These are phyloP conservation scores for Ispidina picta DNA, from an alignment of 2,797 vertebrate species.

Conservation along the genomic window DNA sequence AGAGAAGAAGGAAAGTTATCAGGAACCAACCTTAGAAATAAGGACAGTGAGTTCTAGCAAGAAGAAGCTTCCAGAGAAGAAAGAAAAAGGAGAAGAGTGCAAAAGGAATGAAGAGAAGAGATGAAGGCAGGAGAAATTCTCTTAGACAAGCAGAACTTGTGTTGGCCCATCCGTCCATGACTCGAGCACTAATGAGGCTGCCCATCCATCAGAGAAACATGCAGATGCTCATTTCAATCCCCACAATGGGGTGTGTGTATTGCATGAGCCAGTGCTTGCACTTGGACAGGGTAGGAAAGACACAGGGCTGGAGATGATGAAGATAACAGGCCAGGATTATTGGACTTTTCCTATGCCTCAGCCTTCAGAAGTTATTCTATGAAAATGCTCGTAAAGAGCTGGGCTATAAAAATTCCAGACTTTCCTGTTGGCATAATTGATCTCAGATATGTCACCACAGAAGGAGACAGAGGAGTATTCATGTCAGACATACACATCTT, in stretches of 20 bases:
- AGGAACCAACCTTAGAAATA: not conserved
- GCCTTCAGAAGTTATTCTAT: slow-evolving; percentile 31
- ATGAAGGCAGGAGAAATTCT: slow-evolving; percentile 38
- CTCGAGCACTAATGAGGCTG: slow-evolving; percentile 50
- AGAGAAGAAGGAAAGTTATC: not conserved
- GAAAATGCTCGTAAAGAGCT: slow-evolving; percentile 41
- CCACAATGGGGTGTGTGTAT: slow-evolving; percentile 16
- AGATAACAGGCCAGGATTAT: slow-evolving; percentile 53
- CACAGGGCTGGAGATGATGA: slow-evolving; percentile 52
- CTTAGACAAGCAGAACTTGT: slow-evolving; percentile 52
- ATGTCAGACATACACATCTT: slow-evolving; percentile 55
- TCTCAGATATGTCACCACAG: slow-evolving; percentile 64
- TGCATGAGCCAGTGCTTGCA: not conserved
- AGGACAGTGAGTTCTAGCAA: not conserved
- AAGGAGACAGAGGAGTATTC: slow-evolving; percentile 59
- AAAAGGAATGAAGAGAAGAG: slow-evolving; percentile 17
- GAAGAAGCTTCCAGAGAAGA: not conserved
- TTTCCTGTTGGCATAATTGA: slow-evolving; percentile 61
- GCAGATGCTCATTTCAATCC: slow-evolving; percentile 44
- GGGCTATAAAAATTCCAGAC: slow-evolving; percentile 63
- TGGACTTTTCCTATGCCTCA: slow-evolving; percentile 53
- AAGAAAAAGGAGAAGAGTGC: not conserved
- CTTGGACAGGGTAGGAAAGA: slow-evolving; percentile 48
- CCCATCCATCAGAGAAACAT: slow-evolving; percentile 36
- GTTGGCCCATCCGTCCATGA: slow-evolving; percentile 29